phyloP scores from a whole-genome alignment of 2,797 vertebrate species.

The Atherinosoma microstoma region DNA sequence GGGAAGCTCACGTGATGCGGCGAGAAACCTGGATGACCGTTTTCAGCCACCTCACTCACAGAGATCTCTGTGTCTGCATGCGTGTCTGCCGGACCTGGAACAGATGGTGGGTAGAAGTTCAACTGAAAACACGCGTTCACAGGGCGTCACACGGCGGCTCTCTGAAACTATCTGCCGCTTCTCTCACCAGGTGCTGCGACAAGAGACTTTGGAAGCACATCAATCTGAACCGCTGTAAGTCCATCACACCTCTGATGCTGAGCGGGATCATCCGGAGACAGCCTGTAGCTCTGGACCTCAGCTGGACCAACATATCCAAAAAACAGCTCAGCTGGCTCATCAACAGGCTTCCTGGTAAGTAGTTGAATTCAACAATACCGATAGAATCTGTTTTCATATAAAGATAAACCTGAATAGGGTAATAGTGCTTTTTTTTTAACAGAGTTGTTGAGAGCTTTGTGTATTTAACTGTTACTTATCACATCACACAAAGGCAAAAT shows the following conservation, averaged over 20 bases:
- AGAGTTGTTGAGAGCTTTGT: background rate
- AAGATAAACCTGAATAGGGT: background rate
- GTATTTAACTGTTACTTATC: slow-evolving; percentile 5
- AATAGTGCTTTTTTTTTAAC: background rate
- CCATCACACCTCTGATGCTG: slow-evolving; percentile 96
- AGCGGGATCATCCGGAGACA: slow-evolving; percentile 96
- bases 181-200: slow-evolving; percentile 90
- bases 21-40: slow-evolving; percentile 95
- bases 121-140: slow-evolving; percentile 2
- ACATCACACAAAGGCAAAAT: background rate
- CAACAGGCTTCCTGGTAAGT: slow-evolving; percentile 93
- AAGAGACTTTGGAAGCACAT: slow-evolving; percentile 96
- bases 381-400: background rate
- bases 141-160: background rate
- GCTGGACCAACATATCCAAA: slow-evolving; percentile 99
- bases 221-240: slow-evolving; percentile 94
- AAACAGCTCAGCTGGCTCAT: slow-evolving; percentile 98
- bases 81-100: slow-evolving; percentile 98
- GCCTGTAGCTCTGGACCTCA: slow-evolving; percentile 92
- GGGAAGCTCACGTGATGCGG: slow-evolving; percentile 90
- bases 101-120: slow-evolving; percentile 89
- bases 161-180: slow-evolving; percentile 7
- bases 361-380: background rate
- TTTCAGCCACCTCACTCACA: slow-evolving; percentile 92
- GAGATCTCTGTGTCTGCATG: slow-evolving; percentile 96